Evolutionary conservation across 2,888 invertebrate genomes (phyloP), one percentile per base, ranked within the genome.

Genomic region (Arrhopalites spinosus): DNA sequence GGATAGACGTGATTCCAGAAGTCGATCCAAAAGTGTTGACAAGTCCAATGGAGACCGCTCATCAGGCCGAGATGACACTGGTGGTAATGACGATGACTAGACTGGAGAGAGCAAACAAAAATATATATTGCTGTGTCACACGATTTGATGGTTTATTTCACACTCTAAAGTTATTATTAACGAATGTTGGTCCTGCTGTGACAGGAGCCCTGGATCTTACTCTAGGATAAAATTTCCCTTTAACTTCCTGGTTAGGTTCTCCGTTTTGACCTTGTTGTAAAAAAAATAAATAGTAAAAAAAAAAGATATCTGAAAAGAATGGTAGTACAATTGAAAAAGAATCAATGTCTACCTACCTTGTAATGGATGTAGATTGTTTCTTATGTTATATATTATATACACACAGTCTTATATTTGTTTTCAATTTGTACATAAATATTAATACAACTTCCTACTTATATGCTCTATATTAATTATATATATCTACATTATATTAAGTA

Each of bases 1-100:
- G 82, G 91, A 91, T 85, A 91, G 91, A 85, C 80, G 81, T 53
- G 86, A 86, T 82, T 89, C 89, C 53, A 85, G 88, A 81, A 88
- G 88, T 66, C 86, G 85, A 78, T 88, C 83, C 30, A 83, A 80
- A 68, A 82, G 88, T 45, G 86, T 87, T 59, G 87, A 88, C 78
- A 87, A 87, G 82, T 36, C 36, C 5, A 88, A 88, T 83, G 86
- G 85, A 67, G 87, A 86, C 74, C 86, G 87, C 70, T 74, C 73
- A 36, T 73, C 77, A 20, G 69, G 30, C 45, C 47, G 59, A 23
- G 69, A 73, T 30, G 72, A 67, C 25, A 79, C 78, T n/a, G 79
- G 78, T 75, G 80, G 78, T 17, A 69, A 61, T 27, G 79, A 71
- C 0, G 81, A 79, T 72, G 79, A 81, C 73, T 81, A 79, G 70